Evolutionary conservation across 2,888 invertebrate genomes (phyloP).

Genomic region (Epinotia demarniana): DNA sequence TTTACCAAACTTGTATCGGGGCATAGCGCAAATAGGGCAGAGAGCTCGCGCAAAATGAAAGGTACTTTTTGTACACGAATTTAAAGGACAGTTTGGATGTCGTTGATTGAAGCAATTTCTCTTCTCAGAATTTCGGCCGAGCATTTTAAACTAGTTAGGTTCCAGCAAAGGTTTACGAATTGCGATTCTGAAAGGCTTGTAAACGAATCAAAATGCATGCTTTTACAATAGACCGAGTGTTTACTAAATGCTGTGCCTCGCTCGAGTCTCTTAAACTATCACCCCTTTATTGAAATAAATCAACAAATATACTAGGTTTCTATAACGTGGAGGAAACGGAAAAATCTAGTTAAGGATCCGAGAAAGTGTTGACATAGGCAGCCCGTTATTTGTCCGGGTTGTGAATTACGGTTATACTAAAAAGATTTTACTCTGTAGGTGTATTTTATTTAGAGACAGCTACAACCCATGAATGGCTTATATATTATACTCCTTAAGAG

Average conservation of each 20-base stretch:
- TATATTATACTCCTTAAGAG: too few species aligned
- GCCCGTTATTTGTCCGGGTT: not conserved
- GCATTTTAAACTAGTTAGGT: constrained; percentile 3
- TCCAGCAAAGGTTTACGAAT: not conserved
- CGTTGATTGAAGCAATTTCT: constrained; percentile 18
- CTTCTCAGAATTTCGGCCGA: not conserved
- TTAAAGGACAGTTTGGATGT: constrained; percentile 12
- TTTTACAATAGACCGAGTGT: not conserved
- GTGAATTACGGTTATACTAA: not conserved
- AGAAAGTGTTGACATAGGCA: constrained; percentile 11
- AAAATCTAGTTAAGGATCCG: constrained; percentile 8
- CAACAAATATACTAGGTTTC: not conserved
- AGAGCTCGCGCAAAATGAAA: not conserved
- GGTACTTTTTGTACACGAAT: constrained; percentile 18
- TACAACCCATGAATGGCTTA: too few species aligned
- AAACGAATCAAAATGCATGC: not conserved
- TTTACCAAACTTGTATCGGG: constrained; percentile 40
- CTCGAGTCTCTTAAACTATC: too few species aligned
- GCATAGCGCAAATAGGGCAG: constrained; percentile 25
- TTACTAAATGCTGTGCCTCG: too few species aligned
- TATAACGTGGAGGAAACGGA: not conserved
- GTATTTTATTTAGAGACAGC: too few species aligned
- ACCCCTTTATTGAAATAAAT: too few species aligned
- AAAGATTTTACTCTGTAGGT: not conserved
- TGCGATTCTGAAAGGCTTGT: not conserved